phyloP scores from a whole-genome alignment of 2,113 vertebrate species.

The Cinclus mexicanus region DNA sequence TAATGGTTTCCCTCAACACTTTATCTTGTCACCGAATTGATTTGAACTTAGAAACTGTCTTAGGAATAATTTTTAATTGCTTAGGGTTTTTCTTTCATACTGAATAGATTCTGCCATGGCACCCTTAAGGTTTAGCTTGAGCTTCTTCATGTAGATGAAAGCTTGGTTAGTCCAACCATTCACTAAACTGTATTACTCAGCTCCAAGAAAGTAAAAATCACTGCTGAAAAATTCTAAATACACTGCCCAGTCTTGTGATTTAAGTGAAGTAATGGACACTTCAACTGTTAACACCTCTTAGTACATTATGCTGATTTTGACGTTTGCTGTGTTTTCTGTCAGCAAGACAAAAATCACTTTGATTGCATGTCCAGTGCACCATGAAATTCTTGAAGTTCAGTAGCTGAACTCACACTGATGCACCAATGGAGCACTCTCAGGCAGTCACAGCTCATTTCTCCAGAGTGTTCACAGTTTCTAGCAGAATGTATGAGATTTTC shows the following conservation, averaged over 20 bases:
- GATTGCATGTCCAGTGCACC: background rate
- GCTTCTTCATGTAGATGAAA: background rate
- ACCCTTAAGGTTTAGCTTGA: background rate
- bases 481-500: background rate
- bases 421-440: background rate
- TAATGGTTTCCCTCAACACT: background rate
- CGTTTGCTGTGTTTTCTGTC: background rate
- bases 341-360: background rate
- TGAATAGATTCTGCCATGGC: background rate
- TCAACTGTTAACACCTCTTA: background rate
- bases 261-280: constrained; percentile 19
- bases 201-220: background rate
- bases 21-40: background rate
- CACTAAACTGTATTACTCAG: background rate
- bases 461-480: background rate
- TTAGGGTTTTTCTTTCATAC: background rate
- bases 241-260: background rate
- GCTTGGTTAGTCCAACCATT: background rate
- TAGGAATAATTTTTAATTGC: background rate
- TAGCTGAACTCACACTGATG: background rate
- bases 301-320: background rate
- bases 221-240: background rate
- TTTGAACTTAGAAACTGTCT: background rate
- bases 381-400: background rate
- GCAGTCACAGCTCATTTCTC: background rate